Conservation (phyloP, 1,140 invertebrate species). For the Drosophila fuyamai region DNA sequence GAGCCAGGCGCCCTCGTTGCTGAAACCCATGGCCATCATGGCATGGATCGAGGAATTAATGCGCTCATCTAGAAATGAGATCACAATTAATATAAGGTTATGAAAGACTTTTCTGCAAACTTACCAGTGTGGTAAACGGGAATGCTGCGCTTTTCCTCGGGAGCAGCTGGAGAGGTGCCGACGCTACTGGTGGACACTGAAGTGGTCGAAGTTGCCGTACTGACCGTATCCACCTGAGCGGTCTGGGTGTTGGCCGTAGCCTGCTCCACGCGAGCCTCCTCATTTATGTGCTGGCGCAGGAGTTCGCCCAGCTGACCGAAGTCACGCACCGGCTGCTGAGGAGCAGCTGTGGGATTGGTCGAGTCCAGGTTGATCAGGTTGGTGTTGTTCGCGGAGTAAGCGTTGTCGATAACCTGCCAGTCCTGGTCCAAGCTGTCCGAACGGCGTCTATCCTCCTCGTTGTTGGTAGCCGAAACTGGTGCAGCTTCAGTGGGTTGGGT, state of each 20-base stretch:
- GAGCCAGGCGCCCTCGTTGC: constrained; percentile 88
- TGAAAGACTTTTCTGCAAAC: background rate
- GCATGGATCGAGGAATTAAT: constrained; percentile 87
- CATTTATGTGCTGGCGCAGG: constrained; percentile 61
- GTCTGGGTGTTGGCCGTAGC: constrained; percentile 65
- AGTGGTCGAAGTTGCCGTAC: constrained; percentile 62
- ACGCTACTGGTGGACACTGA: constrained; percentile 60
- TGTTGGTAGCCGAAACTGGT: background rate
- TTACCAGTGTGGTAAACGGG: constrained; percentile 67
- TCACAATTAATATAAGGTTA: background rate
- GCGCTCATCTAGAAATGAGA: constrained; percentile 85
- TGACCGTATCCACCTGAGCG: constrained; percentile 58
- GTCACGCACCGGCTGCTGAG: constrained; percentile 31
- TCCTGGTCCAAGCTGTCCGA: constrained; percentile 70
- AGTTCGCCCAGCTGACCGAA: constrained; percentile 58
- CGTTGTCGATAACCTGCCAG: constrained; percentile 73
- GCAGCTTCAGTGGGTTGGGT: background rate
- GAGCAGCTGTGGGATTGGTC: constrained; percentile 13
- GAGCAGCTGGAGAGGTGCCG: constrained; percentile 51
- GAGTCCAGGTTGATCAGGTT: constrained; percentile 63
- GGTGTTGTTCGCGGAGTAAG: constrained; percentile 22
- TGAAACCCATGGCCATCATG: constrained; percentile 94
- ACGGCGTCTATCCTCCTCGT: constrained; percentile 27
- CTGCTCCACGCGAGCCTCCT: constrained; percentile 59
- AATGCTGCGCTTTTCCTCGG: constrained; percentile 55